Conservation (phyloP, 35 echinoderm and acorn worm species). For the Nesometra sesokonis region DNA sequence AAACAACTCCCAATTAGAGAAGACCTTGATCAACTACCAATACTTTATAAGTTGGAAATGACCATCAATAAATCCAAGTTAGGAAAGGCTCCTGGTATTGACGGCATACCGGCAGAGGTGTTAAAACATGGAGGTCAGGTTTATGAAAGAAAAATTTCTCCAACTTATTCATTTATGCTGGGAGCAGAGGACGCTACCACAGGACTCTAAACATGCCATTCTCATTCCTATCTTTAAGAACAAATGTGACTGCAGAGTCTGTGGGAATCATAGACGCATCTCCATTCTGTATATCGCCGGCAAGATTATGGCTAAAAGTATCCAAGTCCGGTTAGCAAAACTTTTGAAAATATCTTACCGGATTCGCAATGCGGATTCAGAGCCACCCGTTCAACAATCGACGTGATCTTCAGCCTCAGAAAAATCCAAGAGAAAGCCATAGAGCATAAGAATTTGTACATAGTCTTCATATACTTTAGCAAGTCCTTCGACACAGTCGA, state of each 20-base stretch:
- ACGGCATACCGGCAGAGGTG: not conserved
- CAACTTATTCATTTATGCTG: not conserved
- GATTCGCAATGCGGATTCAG: conserved; percentile 24
- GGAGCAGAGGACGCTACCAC: not conserved
- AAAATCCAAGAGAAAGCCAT: not conserved
- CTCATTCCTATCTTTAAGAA: not conserved
- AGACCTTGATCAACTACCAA: not conserved
- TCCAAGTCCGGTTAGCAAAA: not conserved
- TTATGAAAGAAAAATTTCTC: not conserved
- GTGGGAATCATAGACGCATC: conserved; percentile 20
- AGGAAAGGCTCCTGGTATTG: not conserved
- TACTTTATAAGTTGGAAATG: no score
- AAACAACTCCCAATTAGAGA: not conserved
- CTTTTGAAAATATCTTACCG: not conserved
- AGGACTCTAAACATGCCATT: not conserved
- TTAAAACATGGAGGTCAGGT: not conserved
- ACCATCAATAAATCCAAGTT: not conserved
- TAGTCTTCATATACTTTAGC: no score
- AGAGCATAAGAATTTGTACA: no score
- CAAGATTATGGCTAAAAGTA: conserved; percentile 20
- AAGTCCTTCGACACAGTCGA: no score
- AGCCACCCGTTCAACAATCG: not conserved
- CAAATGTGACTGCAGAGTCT: not conserved
- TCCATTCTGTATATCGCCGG: conserved; percentile 13
- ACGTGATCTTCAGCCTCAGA: not conserved